phyloP scores from a whole-genome alignment of 2,113 vertebrate genomes.

The Serilophus lunatus region DNA sequence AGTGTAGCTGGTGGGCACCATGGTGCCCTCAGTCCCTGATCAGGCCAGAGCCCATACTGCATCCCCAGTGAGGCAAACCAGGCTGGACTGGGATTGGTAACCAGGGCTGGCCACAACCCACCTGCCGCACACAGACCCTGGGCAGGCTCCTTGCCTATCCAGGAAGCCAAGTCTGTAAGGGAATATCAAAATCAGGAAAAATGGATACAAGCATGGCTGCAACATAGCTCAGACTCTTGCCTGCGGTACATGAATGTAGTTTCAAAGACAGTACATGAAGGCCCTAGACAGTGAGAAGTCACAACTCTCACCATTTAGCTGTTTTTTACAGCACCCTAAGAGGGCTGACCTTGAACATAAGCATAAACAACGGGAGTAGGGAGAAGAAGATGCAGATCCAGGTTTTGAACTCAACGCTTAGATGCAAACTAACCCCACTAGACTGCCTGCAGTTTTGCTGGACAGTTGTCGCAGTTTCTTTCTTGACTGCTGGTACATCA shows the following conservation, averaged over 20 bases:
- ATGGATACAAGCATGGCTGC: neutral
- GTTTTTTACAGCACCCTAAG: neutral
- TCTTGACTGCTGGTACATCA: neutral
- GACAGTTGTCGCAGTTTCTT: neutral
- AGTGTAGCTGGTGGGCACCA: neutral
- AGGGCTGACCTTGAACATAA: neutral
- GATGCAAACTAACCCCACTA: neutral
- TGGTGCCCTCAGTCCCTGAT: neutral
- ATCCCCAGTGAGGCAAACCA: neutral
- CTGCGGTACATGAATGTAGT: neutral
- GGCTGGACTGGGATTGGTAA: neutral
- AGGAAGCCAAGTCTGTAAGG: neutral
- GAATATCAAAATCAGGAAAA: neutral
- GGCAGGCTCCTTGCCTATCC: neutral
- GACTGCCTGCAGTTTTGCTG: neutral
- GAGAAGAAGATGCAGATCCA: neutral
- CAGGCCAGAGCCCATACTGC: neutral
- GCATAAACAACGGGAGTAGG: neutral
- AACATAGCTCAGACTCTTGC: neutral
- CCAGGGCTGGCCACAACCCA: accelerated
- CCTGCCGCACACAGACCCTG: neutral
- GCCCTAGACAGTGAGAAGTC: neutral
- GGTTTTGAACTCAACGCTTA: neutral
- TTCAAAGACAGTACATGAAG: neutral
- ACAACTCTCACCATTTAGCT: neutral